Evolutionary conservation across 2,888 invertebrate species (phyloP).

Genomic region (Plagodis pulveraria): DNA sequence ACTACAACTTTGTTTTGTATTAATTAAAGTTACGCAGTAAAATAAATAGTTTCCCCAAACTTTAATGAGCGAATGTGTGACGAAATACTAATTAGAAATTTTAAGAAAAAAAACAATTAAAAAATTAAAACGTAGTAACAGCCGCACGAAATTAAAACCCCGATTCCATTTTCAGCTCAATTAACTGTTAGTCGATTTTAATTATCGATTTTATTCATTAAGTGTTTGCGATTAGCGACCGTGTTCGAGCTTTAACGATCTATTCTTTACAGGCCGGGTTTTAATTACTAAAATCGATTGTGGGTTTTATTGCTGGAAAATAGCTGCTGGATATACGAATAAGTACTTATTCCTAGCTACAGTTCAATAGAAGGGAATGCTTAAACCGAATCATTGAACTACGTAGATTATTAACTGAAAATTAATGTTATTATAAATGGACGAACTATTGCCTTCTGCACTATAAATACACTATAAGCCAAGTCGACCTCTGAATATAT

Average conservation of each 20-base stretch:
- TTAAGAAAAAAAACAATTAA: slow-evolving; percentile 16
- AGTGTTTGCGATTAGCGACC: slow-evolving; percentile 79
- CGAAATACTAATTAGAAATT: background rate
- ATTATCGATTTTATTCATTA: slow-evolving; percentile 80
- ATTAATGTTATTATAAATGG: too few relatives aligned
- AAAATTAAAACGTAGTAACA: slow-evolving; percentile 21
- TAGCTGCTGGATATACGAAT: slow-evolving; percentile 5
- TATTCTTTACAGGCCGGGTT: slow-evolving; percentile 60
- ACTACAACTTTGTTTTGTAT: too few relatives aligned
- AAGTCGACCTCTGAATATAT: too few relatives aligned
- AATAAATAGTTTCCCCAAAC: too few relatives aligned
- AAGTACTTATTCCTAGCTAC: background rate
- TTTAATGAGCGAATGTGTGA: background rate
- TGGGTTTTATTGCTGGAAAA: slow-evolving; percentile 54
- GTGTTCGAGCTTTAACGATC: slow-evolving; percentile 72
- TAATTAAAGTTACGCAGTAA: too few relatives aligned
- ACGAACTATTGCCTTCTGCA: too few relatives aligned
- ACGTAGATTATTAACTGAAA: too few relatives aligned
- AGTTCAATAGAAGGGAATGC: background rate
- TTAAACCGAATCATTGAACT: background rate
- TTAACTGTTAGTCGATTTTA: slow-evolving; percentile 75
- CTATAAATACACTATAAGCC: too few relatives aligned
- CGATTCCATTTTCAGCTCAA: slow-evolving; percentile 81
- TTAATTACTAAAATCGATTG: slow-evolving; percentile 77
- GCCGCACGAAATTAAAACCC: slow-evolving; percentile 46